These are phyloP conservation scores for Hypomecis atomaria DNA, from an alignment of 2,888 invertebrate genomes.

Conservation along the genomic window DNA sequence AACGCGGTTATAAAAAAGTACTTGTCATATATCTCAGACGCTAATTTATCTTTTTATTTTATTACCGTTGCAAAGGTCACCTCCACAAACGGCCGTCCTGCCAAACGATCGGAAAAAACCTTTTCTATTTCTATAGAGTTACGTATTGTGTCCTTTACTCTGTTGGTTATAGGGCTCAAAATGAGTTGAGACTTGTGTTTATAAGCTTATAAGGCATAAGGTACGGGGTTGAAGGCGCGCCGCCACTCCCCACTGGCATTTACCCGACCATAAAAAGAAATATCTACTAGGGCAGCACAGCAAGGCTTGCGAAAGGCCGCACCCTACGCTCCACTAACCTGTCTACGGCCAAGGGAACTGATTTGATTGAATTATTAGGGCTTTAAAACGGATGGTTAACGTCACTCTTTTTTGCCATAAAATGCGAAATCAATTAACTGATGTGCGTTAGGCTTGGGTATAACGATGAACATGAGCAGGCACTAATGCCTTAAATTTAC, in stretches of 20 bases:
- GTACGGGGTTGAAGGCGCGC: conserved; percentile 61
- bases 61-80: conserved; percentile 34
- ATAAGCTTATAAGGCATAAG: conserved; percentile 50
- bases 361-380: conserved; percentile 30
- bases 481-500: too few relatives aligned
- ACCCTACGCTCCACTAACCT: conserved; percentile 78
- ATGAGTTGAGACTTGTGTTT: conserved; percentile 52
- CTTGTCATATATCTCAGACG: conserved; percentile 25
- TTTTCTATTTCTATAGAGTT: conserved; percentile 15
- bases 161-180: conserved; percentile 39
- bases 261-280: conserved; percentile 83
- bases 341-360: conserved; percentile 44
- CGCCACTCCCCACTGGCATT: conserved; percentile 80
- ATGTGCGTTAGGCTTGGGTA: neutral
- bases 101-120: conserved; percentile 39
- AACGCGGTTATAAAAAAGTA: conserved; percentile 5
- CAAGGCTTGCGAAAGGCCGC: conserved; percentile 76
- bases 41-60: conserved; percentile 31
- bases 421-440: conserved; percentile 3
- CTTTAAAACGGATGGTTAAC: conserved; percentile 25
- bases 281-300: conserved; percentile 77
- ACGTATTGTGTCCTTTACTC: neutral
- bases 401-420: conserved; percentile 9
- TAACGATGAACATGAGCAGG: too few relatives aligned
- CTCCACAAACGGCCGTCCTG: conserved; percentile 36